These are phyloP conservation scores for Sander vitreus DNA, from an alignment of 2,113 vertebrate genomes.

Conservation along the genomic window DNA sequence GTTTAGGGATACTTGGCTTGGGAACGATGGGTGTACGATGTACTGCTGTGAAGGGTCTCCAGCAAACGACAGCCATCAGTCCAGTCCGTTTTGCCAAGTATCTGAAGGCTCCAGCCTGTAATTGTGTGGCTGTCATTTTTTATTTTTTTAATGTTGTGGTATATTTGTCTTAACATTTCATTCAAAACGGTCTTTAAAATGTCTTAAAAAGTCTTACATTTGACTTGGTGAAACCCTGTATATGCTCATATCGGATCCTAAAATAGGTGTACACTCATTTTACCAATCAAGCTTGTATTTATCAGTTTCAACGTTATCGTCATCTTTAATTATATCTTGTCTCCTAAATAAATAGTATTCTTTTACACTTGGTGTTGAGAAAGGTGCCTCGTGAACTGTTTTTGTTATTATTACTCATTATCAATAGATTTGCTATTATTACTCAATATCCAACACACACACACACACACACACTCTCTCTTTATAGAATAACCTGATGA, in stretches of 20 bases:
- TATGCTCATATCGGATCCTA: neutral
- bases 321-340: conserved; percentile 1
- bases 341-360: neutral
- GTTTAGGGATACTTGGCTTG: too few species aligned
- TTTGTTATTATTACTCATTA: neutral
- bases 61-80: too few species aligned
- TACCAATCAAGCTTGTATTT: conserved; percentile 1
- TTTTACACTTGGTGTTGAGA: neutral
- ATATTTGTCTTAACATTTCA: too few species aligned
- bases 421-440: neutral
- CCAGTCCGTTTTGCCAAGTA: too few species aligned
- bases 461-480: neutral
- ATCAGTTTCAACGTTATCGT: neutral
- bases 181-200: too few species aligned
- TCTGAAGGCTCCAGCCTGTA: too few species aligned
- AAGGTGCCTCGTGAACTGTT: neutral
- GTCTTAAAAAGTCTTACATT: too few species aligned
- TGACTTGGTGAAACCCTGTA: too few species aligned
- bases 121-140: too few species aligned
- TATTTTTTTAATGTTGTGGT: too few species aligned
- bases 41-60: too few species aligned
- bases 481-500: neutral
- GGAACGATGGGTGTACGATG: too few species aligned
- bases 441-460: neutral
- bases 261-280: neutral